These are phyloP conservation scores for Pleuronectes platessa DNA, from an alignment of 2,113 vertebrate genomes.

Conservation along the genomic window DNA sequence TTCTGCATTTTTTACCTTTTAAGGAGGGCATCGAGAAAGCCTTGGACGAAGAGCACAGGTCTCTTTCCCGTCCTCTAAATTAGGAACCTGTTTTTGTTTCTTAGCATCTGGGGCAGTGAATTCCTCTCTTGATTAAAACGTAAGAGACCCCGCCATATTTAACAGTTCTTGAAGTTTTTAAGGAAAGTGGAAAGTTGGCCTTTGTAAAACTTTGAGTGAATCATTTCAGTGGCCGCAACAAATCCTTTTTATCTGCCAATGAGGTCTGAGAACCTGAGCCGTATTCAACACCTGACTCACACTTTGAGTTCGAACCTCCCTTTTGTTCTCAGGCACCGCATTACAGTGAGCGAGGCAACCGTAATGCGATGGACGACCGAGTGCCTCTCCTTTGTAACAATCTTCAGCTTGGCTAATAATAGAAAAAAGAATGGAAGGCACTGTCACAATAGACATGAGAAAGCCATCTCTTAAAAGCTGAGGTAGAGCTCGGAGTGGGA, in stretches of 20 bases:
- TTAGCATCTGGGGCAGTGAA: not conserved
- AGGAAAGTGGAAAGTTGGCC: constrained; percentile 7
- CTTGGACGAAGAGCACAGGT: not conserved
- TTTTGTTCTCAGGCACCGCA: constrained; percentile 18
- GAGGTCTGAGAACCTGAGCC: not conserved
- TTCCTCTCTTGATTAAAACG: constrained; percentile 25
- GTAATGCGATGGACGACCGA: constrained; percentile 25
- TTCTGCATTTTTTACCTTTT: not conserved
- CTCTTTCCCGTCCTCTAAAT: constrained; percentile 32
- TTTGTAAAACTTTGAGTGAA: constrained; percentile 4
- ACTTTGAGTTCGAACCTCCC: constrained; percentile 25
- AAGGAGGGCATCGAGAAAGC: constrained; percentile 32
- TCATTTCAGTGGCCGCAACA: not conserved
- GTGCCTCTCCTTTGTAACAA: not conserved
- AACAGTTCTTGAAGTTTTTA: constrained; percentile 7
- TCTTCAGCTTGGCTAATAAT: constrained; percentile 49
- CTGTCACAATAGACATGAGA: constrained; percentile 63
- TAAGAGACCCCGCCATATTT: not conserved
- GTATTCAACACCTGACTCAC: not conserved
- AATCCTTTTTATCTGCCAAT: constrained; percentile 19
- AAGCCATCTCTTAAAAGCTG: constrained; percentile 67
- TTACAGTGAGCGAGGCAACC: constrained; percentile 1
- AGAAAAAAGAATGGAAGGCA: constrained; percentile 52
- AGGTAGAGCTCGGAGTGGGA: constrained; percentile 32
- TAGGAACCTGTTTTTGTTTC: constrained; percentile 28